Evolutionary conservation across 2,113 vertebrate species (phyloP).

Genomic region (Atractosteus spatula): DNA sequence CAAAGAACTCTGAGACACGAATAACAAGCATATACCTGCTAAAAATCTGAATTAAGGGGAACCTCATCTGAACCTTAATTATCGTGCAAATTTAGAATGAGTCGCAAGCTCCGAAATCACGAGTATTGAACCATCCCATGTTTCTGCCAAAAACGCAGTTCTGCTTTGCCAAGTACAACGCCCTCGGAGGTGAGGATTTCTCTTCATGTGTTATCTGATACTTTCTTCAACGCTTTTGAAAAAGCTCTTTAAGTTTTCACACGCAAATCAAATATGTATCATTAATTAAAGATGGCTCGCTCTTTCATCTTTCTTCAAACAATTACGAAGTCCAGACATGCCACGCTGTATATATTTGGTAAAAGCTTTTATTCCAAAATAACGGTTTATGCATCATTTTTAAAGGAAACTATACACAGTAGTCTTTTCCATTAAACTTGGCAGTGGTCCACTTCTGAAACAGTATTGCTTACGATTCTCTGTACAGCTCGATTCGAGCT

Average conservation of each 20-base stretch:
- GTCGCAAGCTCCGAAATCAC: conserved; percentile 1
- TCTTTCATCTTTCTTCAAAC: background rate
- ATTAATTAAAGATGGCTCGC: background rate
- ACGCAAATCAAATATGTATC: conserved; percentile 28
- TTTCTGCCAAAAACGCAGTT: background rate
- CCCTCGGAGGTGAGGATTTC: conserved; percentile 5
- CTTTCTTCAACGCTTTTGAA: background rate
- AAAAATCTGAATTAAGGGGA: too few relatives aligned
- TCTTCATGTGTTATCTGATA: conserved; percentile 25
- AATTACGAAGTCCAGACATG: conserved; percentile 18
- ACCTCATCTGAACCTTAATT: too few relatives aligned
- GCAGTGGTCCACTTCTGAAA: conserved; percentile 46
- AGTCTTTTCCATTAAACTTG: conserved; percentile 49
- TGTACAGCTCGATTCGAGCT: conserved; percentile 37
- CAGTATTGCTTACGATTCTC: conserved; percentile 34
- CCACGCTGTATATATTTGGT: conserved; percentile 25
- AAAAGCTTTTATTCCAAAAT: conserved; percentile 75
- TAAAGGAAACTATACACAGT: conserved; percentile 52
- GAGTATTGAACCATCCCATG: background rate
- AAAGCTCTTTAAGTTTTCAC: conserved; percentile 24
- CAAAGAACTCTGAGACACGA: too few relatives aligned
- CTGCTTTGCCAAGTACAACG: conserved; percentile 4
- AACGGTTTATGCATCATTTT: conserved; percentile 58
- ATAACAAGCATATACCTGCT: too few relatives aligned
- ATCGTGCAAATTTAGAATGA: too few relatives aligned